Evolutionary conservation across 1,140 invertebrate species (phyloP), one percentile per base, ranked within the genome.

Genomic region (Caenorhabditis latens): DNA sequence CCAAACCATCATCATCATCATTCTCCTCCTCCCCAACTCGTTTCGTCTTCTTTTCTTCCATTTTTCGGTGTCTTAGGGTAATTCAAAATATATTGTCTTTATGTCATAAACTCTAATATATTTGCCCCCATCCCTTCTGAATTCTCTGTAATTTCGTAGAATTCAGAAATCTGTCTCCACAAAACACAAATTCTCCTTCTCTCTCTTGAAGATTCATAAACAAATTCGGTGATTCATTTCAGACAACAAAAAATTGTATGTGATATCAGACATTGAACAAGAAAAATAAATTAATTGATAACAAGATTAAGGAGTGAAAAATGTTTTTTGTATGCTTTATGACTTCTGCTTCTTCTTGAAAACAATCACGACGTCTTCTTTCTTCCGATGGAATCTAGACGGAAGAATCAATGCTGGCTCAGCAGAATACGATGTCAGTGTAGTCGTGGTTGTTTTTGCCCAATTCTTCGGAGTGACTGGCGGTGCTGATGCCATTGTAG

Each of bases 51-150:
- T 58, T 58, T 21, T 58, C 21, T 75, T 79, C 71, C 46, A 79
- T 79, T 50, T 79, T 79, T 79, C 46, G 71, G 71, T 79, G 71
- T 79, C n/a, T 24, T 79, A 79, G 71, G 71, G 71, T 53, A 21
- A 79, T 53, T 21, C 43, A 79, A 50, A 79, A 79, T 79, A 53
- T 79, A 79, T 71, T 19, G 71, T 79, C 13, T 79, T 79, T 79
- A 79, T 53, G 24, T 65, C 19, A 46, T 46, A 48, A 71, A 50
- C 24, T 79, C n/a, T 79, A 79, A 79, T 79, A 79, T 79, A 79
- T 50, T 50, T 79, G 16, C 16, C 46, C 40, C n/a, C 11, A 0
- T 75, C 43, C 40, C 67, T 48, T 67, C 63, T 42, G 24, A 6
- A 79, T 79, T 79, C 71, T 79, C 50, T 79, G 40, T 8, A 8